phyloP scores from a whole-genome alignment of 2,113 vertebrate species.

The Daboia siamensis region DNA sequence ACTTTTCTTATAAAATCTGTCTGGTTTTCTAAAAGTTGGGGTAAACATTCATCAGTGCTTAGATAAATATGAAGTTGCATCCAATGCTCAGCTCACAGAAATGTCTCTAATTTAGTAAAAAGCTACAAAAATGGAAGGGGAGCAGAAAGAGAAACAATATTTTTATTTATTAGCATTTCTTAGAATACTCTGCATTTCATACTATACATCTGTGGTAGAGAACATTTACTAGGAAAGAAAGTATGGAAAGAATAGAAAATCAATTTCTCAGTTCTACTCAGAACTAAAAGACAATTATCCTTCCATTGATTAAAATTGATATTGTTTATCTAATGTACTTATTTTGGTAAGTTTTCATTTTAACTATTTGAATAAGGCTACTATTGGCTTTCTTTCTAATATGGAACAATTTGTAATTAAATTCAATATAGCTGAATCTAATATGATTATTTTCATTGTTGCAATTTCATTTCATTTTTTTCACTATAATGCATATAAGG shows the following conservation, averaged over 20 bases:
- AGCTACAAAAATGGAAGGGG: background rate
- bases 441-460: constrained; percentile 1
- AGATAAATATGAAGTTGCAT: background rate
- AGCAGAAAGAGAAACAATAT: background rate
- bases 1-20: background rate
- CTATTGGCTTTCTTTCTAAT: background rate
- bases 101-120: background rate
- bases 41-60: background rate
- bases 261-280: background rate
- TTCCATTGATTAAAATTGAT: background rate
- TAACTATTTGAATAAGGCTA: background rate
- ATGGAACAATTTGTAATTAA: background rate
- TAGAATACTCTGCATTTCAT: background rate
- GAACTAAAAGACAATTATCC: background rate
- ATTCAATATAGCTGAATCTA: background rate
- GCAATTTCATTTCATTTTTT: constrained; percentile 30
- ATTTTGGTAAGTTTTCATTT: background rate
- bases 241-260: background rate
- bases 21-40: background rate
- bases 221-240: background rate
- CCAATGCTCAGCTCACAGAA: background rate
- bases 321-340: background rate
- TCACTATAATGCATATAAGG: background rate
- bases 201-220: background rate
- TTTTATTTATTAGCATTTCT: background rate